Evolutionary conservation across 1,140 invertebrate species (phyloP).

Genomic region (Wiebesia pumilae): DNA sequence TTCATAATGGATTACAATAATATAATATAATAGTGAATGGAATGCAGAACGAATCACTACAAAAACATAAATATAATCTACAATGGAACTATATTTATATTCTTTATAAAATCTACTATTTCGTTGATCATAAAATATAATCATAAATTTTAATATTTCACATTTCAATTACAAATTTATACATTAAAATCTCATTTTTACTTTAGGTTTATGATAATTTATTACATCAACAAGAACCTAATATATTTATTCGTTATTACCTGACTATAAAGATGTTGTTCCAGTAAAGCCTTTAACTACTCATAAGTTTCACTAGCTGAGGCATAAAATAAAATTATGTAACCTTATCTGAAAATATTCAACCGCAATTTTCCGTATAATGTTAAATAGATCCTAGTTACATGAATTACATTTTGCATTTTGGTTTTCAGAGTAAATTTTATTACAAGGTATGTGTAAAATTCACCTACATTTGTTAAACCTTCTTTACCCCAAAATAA

Average conservation of each 20-base stretch:
- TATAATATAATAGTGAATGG: too few species aligned
- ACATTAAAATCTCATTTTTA: background rate
- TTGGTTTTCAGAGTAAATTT: background rate
- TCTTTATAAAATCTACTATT: too few species aligned
- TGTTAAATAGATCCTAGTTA: background rate
- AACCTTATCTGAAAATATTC: slow-evolving; percentile 6
- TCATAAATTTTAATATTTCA: background rate
- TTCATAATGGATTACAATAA: too few species aligned
- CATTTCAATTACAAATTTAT: background rate
- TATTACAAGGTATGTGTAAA: background rate
- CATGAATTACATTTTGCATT: background rate
- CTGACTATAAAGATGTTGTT: background rate
- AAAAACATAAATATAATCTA: too few species aligned
- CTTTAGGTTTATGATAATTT: background rate
- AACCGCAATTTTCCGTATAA: background rate
- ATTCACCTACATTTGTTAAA: background rate
- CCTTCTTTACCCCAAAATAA: too few species aligned
- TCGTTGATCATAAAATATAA: too few species aligned
- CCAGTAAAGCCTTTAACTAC: background rate
- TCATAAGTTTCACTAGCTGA: background rate
- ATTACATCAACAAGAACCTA: background rate
- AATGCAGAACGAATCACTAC: too few species aligned
- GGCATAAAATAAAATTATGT: background rate
- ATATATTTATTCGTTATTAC: background rate
- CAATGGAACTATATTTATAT: too few species aligned